A percentile compares a stretch with the other conserved stretches of the same genome.
Conservation (phyloP, 2,113 vertebrate genomes). For the Hoplias malabaricus region DNA sequence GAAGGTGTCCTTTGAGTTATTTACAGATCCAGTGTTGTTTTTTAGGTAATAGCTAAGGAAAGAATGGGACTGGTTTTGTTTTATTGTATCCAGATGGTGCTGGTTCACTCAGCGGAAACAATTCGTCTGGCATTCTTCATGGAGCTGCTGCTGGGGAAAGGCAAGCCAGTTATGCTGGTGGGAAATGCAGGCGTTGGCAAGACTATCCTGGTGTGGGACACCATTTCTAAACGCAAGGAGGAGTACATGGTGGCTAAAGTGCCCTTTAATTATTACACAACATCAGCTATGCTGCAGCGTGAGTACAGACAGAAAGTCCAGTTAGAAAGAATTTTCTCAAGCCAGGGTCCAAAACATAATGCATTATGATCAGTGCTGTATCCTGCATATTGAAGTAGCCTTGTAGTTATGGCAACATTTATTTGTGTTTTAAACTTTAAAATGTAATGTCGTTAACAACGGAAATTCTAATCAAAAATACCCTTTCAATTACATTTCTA, state of each 20-base stretch:
- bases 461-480: too few species aligned
- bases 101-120: slow-evolving; percentile 69
- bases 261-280: slow-evolving; percentile 71
- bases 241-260: slow-evolving; percentile 68
- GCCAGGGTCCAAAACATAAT: too few species aligned
- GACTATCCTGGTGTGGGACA: slow-evolving; percentile 69
- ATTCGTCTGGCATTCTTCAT: slow-evolving; percentile 70
- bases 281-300: slow-evolving; percentile 67
- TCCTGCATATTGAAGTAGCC: too few species aligned
- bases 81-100: slow-evolving; percentile 56
- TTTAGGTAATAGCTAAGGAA: neutral
- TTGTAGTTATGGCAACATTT: too few species aligned
- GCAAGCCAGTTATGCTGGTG: slow-evolving; percentile 67
- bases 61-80: neutral
- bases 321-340: too few species aligned
- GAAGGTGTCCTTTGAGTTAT: neutral
- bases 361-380: too few species aligned
- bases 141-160: slow-evolving; percentile 72
- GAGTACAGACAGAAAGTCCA: slow-evolving; percentile 29
- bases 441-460: too few species aligned
- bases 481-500: too few species aligned
- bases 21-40: neutral
- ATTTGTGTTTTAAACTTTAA: too few species aligned
- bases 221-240: slow-evolving; percentile 70
- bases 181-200: slow-evolving; percentile 75